Evolutionary conservation across 2,113 vertebrate species (phyloP).

Genomic region (Oryzias woworae): DNA sequence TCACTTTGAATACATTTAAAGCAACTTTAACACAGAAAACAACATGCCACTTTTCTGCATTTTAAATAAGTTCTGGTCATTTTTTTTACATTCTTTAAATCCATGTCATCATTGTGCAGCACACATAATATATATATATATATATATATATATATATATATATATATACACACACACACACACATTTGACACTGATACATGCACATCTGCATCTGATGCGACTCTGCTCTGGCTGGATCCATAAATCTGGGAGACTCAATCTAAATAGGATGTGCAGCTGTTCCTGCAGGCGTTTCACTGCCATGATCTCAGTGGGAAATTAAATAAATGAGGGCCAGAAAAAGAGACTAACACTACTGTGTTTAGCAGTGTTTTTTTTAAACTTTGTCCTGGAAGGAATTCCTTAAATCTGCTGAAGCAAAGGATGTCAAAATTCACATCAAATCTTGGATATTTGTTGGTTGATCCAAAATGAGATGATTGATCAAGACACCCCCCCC

Average conservation of each 20-base stretch:
- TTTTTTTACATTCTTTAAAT: neutral
- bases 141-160: too few species aligned
- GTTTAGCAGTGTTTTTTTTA: too few species aligned
- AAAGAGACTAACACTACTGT: neutral
- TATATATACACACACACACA: too few species aligned
- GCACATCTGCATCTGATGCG: conserved; percentile 6
- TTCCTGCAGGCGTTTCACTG: conserved; percentile 16
- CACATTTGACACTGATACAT: neutral
- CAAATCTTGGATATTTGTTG: too few species aligned
- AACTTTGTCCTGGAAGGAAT: too few species aligned
- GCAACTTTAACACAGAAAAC: too few species aligned
- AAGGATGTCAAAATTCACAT: too few species aligned
- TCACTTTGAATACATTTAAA: too few species aligned
- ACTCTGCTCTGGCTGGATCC: conserved; percentile 29
- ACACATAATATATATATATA: too few species aligned
- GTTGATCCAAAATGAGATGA: too few species aligned
- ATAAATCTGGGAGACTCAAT: conserved; percentile 52
- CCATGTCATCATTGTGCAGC: neutral
- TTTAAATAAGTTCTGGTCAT: neutral
- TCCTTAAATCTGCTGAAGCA: too few species aligned
- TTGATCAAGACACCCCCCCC: too few species aligned
- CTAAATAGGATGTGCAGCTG: conserved; percentile 58
- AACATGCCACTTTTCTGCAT: neutral
- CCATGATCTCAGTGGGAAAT: conserved; percentile 13
- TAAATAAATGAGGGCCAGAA: conserved; percentile 24